Percentiles rank a stretch among this genome's conserved stretches.
Evolutionary conservation across 2,888 invertebrate genomes (phyloP).

Genomic region (Synergus umbraculus): DNA sequence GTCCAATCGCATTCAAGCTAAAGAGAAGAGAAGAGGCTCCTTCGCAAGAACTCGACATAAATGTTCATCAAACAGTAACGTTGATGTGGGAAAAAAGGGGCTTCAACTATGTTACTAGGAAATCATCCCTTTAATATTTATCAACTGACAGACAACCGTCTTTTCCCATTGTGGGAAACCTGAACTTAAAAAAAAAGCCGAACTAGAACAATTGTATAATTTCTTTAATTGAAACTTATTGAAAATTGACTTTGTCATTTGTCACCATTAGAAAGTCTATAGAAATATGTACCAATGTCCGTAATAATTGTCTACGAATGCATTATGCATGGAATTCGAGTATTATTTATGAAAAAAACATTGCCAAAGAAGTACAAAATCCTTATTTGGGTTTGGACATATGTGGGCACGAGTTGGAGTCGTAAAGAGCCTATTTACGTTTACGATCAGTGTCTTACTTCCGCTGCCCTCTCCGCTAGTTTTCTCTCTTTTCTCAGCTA

Average conservation of each 20-base stretch:
- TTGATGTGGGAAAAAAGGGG: not conserved
- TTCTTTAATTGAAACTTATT: too few relatives aligned
- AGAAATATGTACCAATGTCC: not conserved
- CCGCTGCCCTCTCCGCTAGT: not conserved
- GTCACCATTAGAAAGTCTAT: not conserved
- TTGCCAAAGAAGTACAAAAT: not conserved
- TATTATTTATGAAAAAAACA: not conserved
- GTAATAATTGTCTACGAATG: not conserved
- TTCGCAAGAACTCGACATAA: conserved; percentile 1
- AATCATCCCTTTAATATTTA: conserved; percentile 12
- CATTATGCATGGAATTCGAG: not conserved
- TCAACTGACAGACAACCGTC: not conserved
- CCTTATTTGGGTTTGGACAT: not conserved
- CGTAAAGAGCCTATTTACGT: not conserved
- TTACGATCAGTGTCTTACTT: not conserved
- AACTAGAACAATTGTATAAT: not conserved
- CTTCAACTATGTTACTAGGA: conserved; percentile 17
- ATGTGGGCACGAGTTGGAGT: conserved; percentile 1
- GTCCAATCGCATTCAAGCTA: not conserved
- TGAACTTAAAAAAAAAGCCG: not conserved
- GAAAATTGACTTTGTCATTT: not conserved
- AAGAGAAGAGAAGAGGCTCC: not conserved
- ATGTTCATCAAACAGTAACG: not conserved
- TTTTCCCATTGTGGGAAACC: not conserved
- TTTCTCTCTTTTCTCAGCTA: not conserved